Conservation (phyloP, 1,140 invertebrate species). For the Frieseomelitta varia region DNA sequence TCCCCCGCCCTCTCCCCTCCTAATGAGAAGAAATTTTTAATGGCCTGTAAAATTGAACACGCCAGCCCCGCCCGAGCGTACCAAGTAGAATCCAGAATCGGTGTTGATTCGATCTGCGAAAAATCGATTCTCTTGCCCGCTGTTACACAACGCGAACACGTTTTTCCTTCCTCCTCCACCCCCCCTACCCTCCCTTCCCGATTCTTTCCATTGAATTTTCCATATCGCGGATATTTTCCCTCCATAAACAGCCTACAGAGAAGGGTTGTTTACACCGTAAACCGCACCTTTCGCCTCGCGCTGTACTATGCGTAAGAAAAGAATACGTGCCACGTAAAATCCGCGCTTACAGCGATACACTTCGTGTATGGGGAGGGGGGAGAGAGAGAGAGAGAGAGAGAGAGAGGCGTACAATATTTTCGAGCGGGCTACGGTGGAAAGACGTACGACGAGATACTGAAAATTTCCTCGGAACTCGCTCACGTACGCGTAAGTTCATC, state of each 20-base stretch:
- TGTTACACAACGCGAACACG: not conserved
- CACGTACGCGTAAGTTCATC: not conserved
- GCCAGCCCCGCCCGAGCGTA: not conserved
- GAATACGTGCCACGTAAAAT: constrained; percentile 19
- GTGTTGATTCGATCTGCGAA: not conserved
- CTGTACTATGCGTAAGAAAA: constrained; percentile 16
- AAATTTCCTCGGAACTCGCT: not conserved
- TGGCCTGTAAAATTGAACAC: constrained; percentile 13
- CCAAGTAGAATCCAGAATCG: not conserved
- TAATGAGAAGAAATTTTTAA: constrained; percentile 18
- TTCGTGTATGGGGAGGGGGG: not conserved
- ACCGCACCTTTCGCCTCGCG: not conserved
- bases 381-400: too few relatives aligned
- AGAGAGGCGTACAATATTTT: too few relatives aligned
- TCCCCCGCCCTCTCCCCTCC: too few relatives aligned
- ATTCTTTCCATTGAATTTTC: constrained; percentile 45
- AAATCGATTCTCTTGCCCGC: constrained; percentile 12
- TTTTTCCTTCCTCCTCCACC: too few relatives aligned
- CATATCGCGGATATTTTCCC: constrained; percentile 23
- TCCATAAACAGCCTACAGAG: constrained; percentile 47
- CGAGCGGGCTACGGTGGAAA: not conserved
- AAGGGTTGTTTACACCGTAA: constrained; percentile 43
- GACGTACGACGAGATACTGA: not conserved
- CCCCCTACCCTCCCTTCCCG: not conserved
- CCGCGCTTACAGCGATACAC: not conserved